phyloP scores from a whole-genome alignment of 2,797 vertebrate genomes.

The Chromobotia macracanthus region DNA sequence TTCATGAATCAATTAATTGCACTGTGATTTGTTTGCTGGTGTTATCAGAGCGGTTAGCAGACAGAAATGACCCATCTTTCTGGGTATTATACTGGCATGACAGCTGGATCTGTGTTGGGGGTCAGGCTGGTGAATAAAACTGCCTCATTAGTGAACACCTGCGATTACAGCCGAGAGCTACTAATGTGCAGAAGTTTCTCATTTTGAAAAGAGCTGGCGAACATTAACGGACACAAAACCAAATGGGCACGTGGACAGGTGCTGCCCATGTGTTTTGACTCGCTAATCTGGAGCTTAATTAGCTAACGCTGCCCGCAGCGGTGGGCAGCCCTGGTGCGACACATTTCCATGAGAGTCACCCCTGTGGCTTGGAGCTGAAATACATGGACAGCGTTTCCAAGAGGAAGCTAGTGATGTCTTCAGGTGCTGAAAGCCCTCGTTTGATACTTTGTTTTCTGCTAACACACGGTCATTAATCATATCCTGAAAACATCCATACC shows the following conservation, averaged over 20 bases:
- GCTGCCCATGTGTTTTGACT: not conserved
- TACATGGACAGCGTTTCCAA: not conserved
- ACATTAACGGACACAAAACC: slow-evolving; percentile 33
- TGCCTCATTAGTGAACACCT: slow-evolving; percentile 63
- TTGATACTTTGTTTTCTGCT: not conserved
- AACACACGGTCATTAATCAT: not conserved
- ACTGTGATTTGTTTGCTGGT: slow-evolving; percentile 41
- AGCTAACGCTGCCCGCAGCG: not conserved
- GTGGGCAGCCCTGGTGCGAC: slow-evolving; percentile 14
- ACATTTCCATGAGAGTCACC: not conserved
- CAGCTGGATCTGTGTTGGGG: slow-evolving; percentile 31
- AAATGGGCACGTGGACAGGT: not conserved
- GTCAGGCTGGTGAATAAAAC: slow-evolving; percentile 58
- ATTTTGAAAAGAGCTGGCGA: slow-evolving; percentile 36
- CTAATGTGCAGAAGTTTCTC: slow-evolving; percentile 37
- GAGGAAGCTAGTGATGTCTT: not conserved
- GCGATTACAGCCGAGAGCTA: slow-evolving; percentile 51
- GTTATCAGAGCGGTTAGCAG: slow-evolving; percentile 35
- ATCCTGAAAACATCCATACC: not conserved
- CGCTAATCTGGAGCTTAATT: slow-evolving; percentile 12
- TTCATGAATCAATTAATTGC: slow-evolving; percentile 53
- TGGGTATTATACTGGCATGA: slow-evolving; percentile 35
- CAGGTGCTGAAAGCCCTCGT: not conserved
- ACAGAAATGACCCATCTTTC: slow-evolving; percentile 35
- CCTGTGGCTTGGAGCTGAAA: slow-evolving; percentile 9